Base-by-base conservation (phyloP, 1,140 invertebrate genomes). In the Hycleus cichorii region DNA sequence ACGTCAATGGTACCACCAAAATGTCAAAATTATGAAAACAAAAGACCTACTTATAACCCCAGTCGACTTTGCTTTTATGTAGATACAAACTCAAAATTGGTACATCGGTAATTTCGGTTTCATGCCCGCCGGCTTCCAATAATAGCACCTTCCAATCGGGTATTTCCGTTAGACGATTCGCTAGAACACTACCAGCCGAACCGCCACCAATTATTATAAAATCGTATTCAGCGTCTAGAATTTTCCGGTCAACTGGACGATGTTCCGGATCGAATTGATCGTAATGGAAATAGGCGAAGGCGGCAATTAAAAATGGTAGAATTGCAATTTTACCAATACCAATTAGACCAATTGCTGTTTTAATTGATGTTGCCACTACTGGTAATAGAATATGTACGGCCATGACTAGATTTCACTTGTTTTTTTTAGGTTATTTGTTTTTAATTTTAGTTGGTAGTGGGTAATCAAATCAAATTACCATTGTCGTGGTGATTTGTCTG, bases 51-150 rank as follows among this genome's bases (percentile, higher is more conserved):
- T 87, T 81, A 72, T 94, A 95, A 67, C 91, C 88, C 95, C 94
- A 97, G 74, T 97, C 93, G 61, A 93, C 64, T 75, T 90, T 89
- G 66, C 91, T 94, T 59, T 91, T 90, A 71, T 95, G 92, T 45
- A 95, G 77, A 67, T 91, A 93, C 3, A 93, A 73, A 11, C 91
- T 93, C 0, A 93, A 74, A 44, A 90, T 79, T 0, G 91, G 91
- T 5, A 93, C 90, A 68, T 89, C 86, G 0, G 88, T 86, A 32
- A 92, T 86, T 65, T 90, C 84, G 0, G 85, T 87, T 64, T 95
- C 91, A 50, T 90, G 87, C 0, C 88, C 89, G 1, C 93, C 93
- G 0, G 92, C 92, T 75, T 96, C 93, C 12, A 96, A 62, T 4
- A 96, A 71, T 11, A 95, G 74, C 0, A 95, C 85, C 50, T 80